phyloP scores from a whole-genome alignment of 1,140 invertebrate species.

The Drosophila teissieri region DNA sequence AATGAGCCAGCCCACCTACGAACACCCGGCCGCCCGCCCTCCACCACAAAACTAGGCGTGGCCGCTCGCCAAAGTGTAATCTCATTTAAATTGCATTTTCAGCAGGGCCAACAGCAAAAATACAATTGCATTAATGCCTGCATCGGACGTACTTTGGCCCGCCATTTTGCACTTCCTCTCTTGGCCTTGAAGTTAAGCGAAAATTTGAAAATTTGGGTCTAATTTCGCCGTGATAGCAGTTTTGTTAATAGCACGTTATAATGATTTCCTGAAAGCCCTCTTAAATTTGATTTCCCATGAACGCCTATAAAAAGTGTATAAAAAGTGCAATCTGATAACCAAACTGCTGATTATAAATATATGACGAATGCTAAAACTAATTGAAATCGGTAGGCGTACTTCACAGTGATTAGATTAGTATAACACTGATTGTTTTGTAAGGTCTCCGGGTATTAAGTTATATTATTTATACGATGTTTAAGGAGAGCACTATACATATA shows the following conservation, averaged over 20 bases:
- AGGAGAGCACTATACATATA: no score
- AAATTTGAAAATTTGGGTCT: background rate
- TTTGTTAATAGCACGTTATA: background rate
- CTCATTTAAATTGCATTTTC: constrained; percentile 61
- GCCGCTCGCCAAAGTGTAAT: constrained; percentile 43
- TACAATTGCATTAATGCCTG: constrained; percentile 62
- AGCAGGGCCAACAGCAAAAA: constrained; percentile 39
- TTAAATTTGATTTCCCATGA: background rate
- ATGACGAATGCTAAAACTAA: background rate
- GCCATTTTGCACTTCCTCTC: constrained; percentile 50
- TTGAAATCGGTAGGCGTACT: background rate
- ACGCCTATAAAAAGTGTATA: background rate
- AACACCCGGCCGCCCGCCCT: background rate
- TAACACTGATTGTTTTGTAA: background rate
- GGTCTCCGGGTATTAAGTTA: background rate
- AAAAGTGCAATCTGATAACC: constrained; percentile 7
- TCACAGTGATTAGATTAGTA: background rate
- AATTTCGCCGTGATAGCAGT: constrained; percentile 9
- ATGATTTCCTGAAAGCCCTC: background rate
- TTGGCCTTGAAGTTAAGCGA: constrained; percentile 10
- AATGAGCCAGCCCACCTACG: constrained; percentile 52
- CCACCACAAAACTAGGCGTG: constrained; percentile 18
- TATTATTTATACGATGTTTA: no score
- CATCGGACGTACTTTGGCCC: constrained; percentile 13
- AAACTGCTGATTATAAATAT: constrained; percentile 2